Evolutionary conservation across 2,888 invertebrate genomes (phyloP).

Genomic region (Chesias legatella): DNA sequence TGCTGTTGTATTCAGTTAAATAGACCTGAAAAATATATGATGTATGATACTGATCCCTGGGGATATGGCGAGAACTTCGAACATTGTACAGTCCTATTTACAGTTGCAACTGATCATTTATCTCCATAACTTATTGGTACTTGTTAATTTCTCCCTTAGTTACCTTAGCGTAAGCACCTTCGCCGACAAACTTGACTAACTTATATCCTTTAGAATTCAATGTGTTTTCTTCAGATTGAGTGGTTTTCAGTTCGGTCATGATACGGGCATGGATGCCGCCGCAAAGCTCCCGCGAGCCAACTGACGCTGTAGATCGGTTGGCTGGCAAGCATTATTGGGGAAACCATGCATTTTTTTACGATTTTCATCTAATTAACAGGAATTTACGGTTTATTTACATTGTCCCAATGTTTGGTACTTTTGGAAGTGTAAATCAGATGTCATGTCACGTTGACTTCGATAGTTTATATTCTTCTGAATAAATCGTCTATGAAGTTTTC

Average conservation of each 20-base stretch:
- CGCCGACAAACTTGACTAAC: conserved; percentile 83
- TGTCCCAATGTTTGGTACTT: conserved; percentile 20
- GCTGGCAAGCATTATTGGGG: conserved; percentile 38
- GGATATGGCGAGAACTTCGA: no score
- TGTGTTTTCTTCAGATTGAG: conserved; percentile 71
- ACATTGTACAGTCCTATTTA: no score
- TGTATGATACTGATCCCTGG: neutral
- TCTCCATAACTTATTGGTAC: neutral
- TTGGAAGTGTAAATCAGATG: neutral
- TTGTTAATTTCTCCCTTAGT: neutral
- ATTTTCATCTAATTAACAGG: conserved; percentile 38
- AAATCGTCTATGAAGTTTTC: conserved; percentile 8
- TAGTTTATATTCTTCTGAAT: conserved; percentile 19
- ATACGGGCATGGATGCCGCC: conserved; percentile 39
- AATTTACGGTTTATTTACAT: conserved; percentile 46
- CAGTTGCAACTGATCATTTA: no score
- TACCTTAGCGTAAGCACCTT: conserved; percentile 91
- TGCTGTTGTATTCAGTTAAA: conserved; percentile 58
- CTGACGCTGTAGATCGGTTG: conserved; percentile 33
- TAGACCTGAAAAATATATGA: conserved; percentile 52
- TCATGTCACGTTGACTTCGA: conserved; percentile 23
- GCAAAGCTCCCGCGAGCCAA: conserved; percentile 34
- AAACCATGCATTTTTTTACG: conserved; percentile 55
- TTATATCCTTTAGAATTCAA: conserved; percentile 81
- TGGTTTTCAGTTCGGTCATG: conserved; percentile 70